phyloP scores from a whole-genome alignment of 2,113 vertebrate genomes.

The Calonectris borealis region DNA sequence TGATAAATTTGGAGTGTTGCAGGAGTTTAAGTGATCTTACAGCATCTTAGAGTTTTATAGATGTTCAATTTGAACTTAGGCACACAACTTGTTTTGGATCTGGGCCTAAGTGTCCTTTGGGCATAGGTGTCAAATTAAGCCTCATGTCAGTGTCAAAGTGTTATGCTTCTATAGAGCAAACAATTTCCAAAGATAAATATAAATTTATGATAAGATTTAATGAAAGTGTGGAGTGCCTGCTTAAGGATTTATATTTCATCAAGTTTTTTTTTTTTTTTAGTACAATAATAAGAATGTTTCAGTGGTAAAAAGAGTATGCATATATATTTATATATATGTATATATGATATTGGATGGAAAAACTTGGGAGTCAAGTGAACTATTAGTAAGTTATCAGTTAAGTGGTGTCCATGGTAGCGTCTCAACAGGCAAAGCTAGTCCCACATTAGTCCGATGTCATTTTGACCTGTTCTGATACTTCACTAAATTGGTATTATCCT shows the following conservation, averaged over 20 bases:
- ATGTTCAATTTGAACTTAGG: background rate
- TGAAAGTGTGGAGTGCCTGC: background rate
- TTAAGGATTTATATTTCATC: background rate
- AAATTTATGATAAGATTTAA: background rate
- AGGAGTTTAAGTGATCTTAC: background rate
- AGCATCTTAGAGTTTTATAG: background rate
- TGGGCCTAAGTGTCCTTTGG: background rate
- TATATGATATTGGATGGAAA: background rate
- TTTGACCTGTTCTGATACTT: conserved; percentile 18
- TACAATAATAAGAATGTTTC: background rate
- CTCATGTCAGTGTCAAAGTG: background rate
- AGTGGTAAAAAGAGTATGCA: background rate
- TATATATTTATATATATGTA: background rate
- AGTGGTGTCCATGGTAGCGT: background rate
- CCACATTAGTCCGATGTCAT: conserved; percentile 24
- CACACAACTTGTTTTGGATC: background rate
- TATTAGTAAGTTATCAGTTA: conserved; percentile 2
- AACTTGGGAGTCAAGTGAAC: background rate
- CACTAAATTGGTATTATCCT: background rate
- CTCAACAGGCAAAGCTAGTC: background rate
- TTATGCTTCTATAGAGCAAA: background rate
- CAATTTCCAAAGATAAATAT: background rate
- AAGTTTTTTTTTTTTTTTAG: background rate
- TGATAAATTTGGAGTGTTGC: background rate
- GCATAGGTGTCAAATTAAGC: background rate